phyloP scores from a whole-genome alignment of 2,113 vertebrate genomes.

The Aegithalos caudatus region DNA sequence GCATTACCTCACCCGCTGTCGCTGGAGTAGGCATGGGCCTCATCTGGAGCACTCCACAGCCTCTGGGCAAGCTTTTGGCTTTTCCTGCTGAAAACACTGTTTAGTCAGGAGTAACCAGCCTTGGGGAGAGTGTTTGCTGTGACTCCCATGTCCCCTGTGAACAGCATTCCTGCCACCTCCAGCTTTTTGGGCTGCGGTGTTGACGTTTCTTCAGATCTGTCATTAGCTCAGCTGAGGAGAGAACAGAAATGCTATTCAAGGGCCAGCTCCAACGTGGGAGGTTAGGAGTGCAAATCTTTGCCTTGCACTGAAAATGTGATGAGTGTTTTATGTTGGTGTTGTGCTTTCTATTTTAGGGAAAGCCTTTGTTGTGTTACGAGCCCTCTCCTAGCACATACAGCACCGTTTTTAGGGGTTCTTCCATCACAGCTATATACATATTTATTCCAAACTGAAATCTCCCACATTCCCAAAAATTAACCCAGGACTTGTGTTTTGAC shows the following conservation, averaged over 20 bases:
- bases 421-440: neutral
- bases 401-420: neutral
- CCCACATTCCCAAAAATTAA: neutral
- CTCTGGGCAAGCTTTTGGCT: neutral
- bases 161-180: neutral
- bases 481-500: neutral
- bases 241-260: conserved; percentile 7
- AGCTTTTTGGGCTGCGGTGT: neutral
- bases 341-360: neutral
- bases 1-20: neutral
- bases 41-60: neutral
- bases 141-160: neutral
- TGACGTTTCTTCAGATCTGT: neutral
- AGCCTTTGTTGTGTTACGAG: neutral
- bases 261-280: neutral
- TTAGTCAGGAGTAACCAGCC: neutral
- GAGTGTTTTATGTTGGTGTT: neutral
- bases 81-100: neutral
- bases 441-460: neutral
- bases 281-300: neutral
- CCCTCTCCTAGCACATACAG: neutral
- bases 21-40: neutral
- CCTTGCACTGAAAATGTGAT: neutral
- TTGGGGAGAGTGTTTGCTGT: neutral
- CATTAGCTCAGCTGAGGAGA: conserved; percentile 7